Base-by-base conservation (phyloP, 2,888 invertebrate genomes). In the Plagodis pulveraria region DNA sequence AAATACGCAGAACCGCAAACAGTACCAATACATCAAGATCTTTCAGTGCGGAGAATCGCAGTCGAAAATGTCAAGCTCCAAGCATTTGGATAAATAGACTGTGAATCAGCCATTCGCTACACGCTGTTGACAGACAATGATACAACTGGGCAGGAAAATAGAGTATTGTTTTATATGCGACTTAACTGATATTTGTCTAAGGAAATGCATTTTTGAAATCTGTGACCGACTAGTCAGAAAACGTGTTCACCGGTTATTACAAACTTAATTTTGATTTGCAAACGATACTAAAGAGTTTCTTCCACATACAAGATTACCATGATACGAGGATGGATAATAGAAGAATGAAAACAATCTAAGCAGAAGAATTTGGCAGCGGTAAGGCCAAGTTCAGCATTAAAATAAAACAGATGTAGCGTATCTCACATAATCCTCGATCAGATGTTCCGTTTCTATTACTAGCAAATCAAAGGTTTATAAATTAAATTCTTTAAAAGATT, bases 21-120 rank as follows among this genome's bases (percentile, higher is more conserved):
- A 50, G n/a, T 2, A 9, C n/a, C 43, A 41, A 55, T 64, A 61
- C 52, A 65, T 22, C 22, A 22, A 22, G 22, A 65, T 66, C 64
- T 59, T 49, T 56, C 50, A 47, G 52, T 51, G 58, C 44, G 54
- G 34, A 59, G 45, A 41, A 50, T 49, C 53, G 51, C 50, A 63
- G 56, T 65, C 70, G 73, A 68, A 82, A 80, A 79, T 78, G 80
- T 80, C 80, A 76, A 12, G 60, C 52, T 65, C 50, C 64, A 56
- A 56, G 61, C 58, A 52, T 62, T 49, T 34, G 65, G 62, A 75
- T 70, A 78, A 71, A 80, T 78, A 70, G 69, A 71, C 62, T 58
- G 67, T 81, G 80, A 81, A 70, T 81, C 78, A 81, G 48, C 52
- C 56, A 57, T 10, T 40, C 40, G 10, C 10, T 40, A 40, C 9